Conservation (phyloP, 2,888 invertebrate species). For the Diachrysia chrysitis region DNA sequence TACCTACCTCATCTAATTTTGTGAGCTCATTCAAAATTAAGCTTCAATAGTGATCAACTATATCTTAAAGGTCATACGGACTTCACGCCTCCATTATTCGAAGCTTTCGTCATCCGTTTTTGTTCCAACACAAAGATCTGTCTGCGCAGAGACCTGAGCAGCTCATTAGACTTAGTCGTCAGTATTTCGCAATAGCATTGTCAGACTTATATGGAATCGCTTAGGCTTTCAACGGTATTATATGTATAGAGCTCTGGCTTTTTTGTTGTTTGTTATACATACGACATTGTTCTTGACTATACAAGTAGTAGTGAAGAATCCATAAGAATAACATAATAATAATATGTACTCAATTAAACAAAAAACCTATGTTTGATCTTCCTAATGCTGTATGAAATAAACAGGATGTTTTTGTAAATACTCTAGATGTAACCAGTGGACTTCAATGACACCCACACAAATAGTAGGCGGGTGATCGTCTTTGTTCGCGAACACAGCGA, state of each 20-base stretch:
- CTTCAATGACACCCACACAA: not conserved
- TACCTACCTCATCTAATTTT: no score
- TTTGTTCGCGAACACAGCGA: constrained; percentile 13
- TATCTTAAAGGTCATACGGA: not conserved
- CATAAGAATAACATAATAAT: no score
- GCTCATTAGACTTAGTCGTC: constrained; percentile 47
- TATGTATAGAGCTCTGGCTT: constrained; percentile 23
- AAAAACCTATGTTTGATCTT: no score
- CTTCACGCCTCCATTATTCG: constrained; percentile 26
- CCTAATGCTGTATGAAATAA: not conserved
- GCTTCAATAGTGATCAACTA: not conserved
- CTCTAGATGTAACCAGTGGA: not conserved
- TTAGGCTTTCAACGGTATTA: constrained; percentile 8
- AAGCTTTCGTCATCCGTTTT: constrained; percentile 35
- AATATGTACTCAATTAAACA: no score
- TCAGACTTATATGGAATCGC: constrained; percentile 44
- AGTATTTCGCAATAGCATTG: constrained; percentile 50
- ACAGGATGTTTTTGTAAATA: not conserved
- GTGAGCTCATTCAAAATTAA: no score
- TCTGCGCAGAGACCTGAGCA: constrained; percentile 31
- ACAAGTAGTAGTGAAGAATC: no score
- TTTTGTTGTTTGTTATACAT: constrained; percentile 1
- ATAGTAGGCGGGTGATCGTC: not conserved
- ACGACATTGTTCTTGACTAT: no score
- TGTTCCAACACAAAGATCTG: constrained; percentile 29